Evolutionary conservation across 2,888 invertebrate genomes (phyloP).

Genomic region (Drosophila melanosoma): DNA sequence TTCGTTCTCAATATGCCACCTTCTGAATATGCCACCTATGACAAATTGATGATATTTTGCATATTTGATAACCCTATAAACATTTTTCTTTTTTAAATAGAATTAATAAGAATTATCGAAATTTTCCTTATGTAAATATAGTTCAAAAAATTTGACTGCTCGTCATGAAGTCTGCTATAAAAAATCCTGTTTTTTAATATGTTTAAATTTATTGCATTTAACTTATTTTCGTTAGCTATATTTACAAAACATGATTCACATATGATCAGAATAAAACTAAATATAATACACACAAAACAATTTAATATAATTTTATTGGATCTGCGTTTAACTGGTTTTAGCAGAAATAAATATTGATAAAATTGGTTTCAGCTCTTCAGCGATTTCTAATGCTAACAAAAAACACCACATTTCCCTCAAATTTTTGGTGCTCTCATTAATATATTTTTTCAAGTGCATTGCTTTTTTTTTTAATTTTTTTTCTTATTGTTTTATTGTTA

Average conservation of each 20-base stretch:
- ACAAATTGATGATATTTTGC: too few relatives aligned
- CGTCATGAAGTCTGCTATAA: neutral
- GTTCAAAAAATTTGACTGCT: too few relatives aligned
- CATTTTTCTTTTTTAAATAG: too few relatives aligned
- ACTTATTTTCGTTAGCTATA: neutral
- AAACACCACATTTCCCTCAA: neutral
- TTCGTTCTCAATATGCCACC: neutral
- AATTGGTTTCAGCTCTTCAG: neutral
- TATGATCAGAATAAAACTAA: neutral
- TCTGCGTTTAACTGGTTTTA: neutral
- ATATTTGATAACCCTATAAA: too few relatives aligned
- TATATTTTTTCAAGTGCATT: neutral
- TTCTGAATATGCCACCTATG: too few relatives aligned
- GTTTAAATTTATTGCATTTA: neutral
- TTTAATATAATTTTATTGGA: neutral
- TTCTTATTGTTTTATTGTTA: neutral
- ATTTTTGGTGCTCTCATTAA: neutral
- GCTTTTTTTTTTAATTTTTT: neutral
- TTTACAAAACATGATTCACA: neutral
- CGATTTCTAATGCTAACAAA: neutral
- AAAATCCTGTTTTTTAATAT: neutral
- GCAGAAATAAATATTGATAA: neutral
- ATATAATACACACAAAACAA: neutral
- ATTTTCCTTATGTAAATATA: too few relatives aligned
- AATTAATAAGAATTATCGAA: too few relatives aligned